Evolutionary conservation across 2,113 vertebrate genomes (phyloP).

Genomic region (Rhabdornis inornatus): DNA sequence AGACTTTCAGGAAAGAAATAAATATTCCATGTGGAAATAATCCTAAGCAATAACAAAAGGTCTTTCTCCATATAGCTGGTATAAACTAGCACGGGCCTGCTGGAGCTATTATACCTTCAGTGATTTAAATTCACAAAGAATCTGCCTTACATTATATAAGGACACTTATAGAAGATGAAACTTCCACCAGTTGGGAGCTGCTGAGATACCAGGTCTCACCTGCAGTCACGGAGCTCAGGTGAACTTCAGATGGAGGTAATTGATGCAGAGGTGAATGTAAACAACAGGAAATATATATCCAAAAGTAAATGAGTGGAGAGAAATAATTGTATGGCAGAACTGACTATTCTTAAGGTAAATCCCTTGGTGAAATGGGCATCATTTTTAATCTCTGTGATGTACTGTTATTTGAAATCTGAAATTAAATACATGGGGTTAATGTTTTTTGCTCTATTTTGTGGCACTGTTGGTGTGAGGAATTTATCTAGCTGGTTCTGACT

Average conservation of each 20-base stretch:
- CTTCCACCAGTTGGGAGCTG: neutral
- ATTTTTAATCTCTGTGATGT: slow-evolving; percentile 10
- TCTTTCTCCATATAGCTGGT: neutral
- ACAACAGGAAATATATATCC: neutral
- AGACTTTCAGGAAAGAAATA: neutral
- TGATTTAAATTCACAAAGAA: neutral
- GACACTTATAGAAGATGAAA: neutral
- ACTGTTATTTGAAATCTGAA: slow-evolving; percentile 31
- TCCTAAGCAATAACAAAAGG: slow-evolving; percentile 29
- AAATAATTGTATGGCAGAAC: neutral
- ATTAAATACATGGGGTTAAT: neutral
- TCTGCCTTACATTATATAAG: neutral
- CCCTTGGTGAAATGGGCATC: neutral
- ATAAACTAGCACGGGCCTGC: neutral
- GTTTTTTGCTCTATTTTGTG: neutral
- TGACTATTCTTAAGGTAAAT: neutral
- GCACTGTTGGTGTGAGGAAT: neutral
- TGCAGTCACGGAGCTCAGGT: neutral
- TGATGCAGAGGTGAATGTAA: neutral
- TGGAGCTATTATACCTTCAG: neutral
- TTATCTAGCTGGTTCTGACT: neutral
- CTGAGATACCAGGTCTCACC: neutral
- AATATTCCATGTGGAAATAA: neutral
- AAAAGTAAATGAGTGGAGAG: neutral
- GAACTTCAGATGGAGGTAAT: neutral